Base-by-base conservation (phyloP, 2,888 invertebrate species). In the Eupithecia dodoneata region DNA sequence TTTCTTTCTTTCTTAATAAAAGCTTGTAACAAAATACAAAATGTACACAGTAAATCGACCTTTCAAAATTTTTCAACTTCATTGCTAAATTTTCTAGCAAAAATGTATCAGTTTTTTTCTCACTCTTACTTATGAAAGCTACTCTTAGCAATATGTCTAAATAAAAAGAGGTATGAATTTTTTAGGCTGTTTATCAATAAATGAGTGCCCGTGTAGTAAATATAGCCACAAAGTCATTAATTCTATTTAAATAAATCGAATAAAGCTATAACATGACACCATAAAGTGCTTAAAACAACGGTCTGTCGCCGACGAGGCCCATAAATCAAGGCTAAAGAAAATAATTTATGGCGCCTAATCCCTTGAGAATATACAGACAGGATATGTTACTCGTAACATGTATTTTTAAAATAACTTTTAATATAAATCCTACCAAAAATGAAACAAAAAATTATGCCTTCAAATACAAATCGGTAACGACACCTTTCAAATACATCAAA, bases 261-360 rank as follows among this genome's bases (percentile, higher is more conserved):
- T 86, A 83, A 87, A 87, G 85, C 85, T 85, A 87, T 88, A 81
- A 88, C 87, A 85, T 89, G 88, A 88, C 85, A 86, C 89, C 87
- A 87, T 91, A 89, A 89, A 88, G 86, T 85, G 85, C 86, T 83
- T 89, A 87, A 90, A 89, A 91, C 92, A 92, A 91, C 92, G 87
- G 87, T 87, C 89, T 89, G 90, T 90, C 92, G 87, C 88, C 88
- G 86, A 83, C 83, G 82, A 82, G 84, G 86, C 84, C 88, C 83
- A 90, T 93, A 92, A 93, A 84, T 93, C 90, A 91, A 84, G 83
- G 85, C 82, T 81, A 87, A 89, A 86, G 90, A 90, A 93, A 88
- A 93, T 93, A 93, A 93, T 93, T 94, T 93, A 94, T 87, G 87
- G 86, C 87, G 83, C 85, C 86, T 91, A 90, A 92, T 90, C 88